Evolutionary conservation across 2,113 vertebrate species (phyloP).

Genomic region (Xyliphius kryptos): DNA sequence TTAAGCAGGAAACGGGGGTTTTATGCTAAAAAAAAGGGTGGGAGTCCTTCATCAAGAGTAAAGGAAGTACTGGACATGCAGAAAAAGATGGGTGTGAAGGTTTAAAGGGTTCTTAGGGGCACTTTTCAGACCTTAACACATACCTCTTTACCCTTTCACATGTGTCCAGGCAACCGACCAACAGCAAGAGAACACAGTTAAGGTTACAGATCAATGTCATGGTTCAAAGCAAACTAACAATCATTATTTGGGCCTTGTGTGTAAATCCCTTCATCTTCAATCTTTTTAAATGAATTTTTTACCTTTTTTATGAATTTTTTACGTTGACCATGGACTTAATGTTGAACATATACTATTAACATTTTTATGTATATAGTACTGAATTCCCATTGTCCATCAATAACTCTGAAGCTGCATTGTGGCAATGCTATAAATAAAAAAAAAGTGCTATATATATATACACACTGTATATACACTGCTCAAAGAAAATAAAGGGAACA

Average conservation of each 20-base stretch:
- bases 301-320: too few relatives aligned
- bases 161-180: slow-evolving; percentile 82
- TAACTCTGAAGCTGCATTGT: too few relatives aligned
- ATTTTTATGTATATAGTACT: too few relatives aligned
- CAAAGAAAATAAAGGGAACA: too few relatives aligned
- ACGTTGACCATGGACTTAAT: too few relatives aligned
- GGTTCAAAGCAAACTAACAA: slow-evolving; percentile 19
- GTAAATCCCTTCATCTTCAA: not conserved
- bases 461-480: too few relatives aligned
- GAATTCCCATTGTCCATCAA: too few relatives aligned
- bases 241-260: not conserved
- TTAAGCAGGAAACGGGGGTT: too few relatives aligned
- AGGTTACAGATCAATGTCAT: slow-evolving; percentile 53
- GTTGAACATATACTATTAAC: too few relatives aligned
- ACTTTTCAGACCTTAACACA: slow-evolving; percentile 72
- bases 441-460: too few relatives aligned
- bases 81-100: slow-evolving; percentile 62
- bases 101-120: slow-evolving; percentile 40
- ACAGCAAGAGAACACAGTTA: slow-evolving; percentile 87
- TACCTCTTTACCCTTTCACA: slow-evolving; percentile 97
- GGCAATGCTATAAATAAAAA: too few relatives aligned
- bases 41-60: slow-evolving; percentile 67
- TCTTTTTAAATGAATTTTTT: too few relatives aligned
- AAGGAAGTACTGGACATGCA: slow-evolving; percentile 74
- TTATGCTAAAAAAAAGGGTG: slow-evolving; percentile 14